Base-by-base conservation (phyloP, 2,113 vertebrate species). In the Brevimyrus niger region DNA sequence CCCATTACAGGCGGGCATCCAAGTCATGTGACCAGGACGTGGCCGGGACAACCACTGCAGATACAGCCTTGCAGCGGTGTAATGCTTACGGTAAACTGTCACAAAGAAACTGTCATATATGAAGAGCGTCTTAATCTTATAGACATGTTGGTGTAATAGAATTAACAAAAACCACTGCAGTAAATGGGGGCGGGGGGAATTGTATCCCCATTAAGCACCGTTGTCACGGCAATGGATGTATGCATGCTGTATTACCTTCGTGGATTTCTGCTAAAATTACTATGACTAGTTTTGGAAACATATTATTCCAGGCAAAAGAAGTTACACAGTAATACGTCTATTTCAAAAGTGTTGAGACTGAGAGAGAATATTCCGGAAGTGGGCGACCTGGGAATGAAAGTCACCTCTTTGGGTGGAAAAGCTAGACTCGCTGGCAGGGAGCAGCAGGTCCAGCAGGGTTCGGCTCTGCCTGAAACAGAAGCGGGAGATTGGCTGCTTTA, bases 401-500 rank as follows among this genome's bases (percentile, higher is more conserved):
- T 95, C 95, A 95, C 94, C 94, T 94, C 94, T 93, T 95, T 93
- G 88, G 94, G 91, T 92, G 90, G 94, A 95, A 95, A 96, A 96
- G 95, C 94, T 94, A 94, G 94, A 94, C 92, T 92, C 91, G 91
- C 94, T 96, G 96, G 95, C 92, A 58, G 91, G 93, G 92, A 93
- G 93, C 94, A 94, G 91, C 91, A 88, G 84, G 87, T 91, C 95
- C 94, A 95, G 95, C 93, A 92, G 92, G 93, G 94, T 94, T 96
- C 95, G 96, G 95, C 95, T 96, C 95, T 95, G 92, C 92, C 92
- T 92, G 92, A 91, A 94, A 95, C 94, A 91, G 92, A 96, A 96
- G 95, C 94, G 95, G 96, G 95, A 95, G 95, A 94, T 96, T 95
- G 95, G 93, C 95, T 95, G 96, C 96, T 96, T 96, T 94, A 95